A percentile compares a stretch with the other conserved stretches of the same genome.
Evolutionary conservation across 2,113 vertebrate species (phyloP).

Genomic region (Tychaedon coryphoeus): DNA sequence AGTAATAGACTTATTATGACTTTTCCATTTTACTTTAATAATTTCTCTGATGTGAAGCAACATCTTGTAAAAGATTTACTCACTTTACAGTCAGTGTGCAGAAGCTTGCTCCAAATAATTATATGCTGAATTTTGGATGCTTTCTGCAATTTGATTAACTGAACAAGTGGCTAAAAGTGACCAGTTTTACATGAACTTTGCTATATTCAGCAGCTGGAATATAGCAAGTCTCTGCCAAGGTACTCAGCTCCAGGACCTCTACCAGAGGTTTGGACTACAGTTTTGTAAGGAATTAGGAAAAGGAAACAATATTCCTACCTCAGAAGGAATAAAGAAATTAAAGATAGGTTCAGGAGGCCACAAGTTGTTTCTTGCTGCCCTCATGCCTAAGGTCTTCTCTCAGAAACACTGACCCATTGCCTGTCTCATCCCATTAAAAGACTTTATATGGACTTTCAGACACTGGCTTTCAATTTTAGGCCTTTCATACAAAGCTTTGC

Average conservation of each 20-base stretch:
- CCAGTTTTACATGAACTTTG: background rate
- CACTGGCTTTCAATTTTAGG: background rate
- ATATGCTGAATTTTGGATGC: background rate
- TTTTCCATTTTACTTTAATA: background rate
- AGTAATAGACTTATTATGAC: background rate
- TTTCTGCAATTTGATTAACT: background rate
- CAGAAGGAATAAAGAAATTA: background rate
- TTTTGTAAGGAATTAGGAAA: background rate
- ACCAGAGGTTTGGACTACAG: background rate
- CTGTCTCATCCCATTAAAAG: background rate
- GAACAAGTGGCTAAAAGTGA: background rate
- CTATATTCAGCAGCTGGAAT: background rate
- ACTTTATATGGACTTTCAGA: background rate
- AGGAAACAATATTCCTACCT: background rate
- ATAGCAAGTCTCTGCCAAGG: background rate
- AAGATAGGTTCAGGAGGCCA: background rate
- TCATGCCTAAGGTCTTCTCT: background rate
- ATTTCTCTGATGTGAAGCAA: background rate
- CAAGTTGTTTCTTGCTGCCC: background rate
- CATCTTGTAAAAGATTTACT: background rate
- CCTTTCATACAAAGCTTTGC: background rate
- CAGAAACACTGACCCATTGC: background rate
- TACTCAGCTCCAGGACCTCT: background rate
- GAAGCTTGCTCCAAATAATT: background rate
- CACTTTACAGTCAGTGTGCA: background rate